These are phyloP conservation scores for Limanda limanda DNA, from an alignment of 2,113 vertebrate genomes.

Conservation along the genomic window DNA sequence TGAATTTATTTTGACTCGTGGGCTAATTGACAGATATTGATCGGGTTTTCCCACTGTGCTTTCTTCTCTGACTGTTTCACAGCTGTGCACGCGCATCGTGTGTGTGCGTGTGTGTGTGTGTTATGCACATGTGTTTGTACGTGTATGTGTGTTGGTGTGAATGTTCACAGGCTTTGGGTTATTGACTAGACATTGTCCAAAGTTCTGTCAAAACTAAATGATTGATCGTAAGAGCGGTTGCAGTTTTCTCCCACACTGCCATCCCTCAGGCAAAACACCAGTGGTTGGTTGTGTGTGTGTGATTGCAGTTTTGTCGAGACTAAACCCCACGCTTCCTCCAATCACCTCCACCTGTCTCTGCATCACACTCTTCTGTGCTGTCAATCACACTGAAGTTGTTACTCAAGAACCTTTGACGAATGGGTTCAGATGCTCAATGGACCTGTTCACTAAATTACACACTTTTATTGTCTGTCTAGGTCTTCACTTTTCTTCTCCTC, in stretches of 20 bases:
- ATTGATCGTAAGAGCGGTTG: constrained; percentile 52
- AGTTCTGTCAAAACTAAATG: constrained; percentile 51
- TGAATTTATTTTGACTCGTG: constrained; percentile 39
- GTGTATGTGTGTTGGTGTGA: neutral
- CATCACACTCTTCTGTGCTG: constrained; percentile 35
- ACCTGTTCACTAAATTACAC: constrained; percentile 20
- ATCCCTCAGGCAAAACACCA: constrained; percentile 25
- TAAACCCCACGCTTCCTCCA: constrained; percentile 44
- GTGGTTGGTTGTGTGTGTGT: neutral
- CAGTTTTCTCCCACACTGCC: constrained; percentile 2
- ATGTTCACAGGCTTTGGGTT: neutral
- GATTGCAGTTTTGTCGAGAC: constrained; percentile 33
- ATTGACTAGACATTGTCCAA: constrained; percentile 46
- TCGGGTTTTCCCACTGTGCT: constrained; percentile 19
- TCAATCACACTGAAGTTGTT: constrained; percentile 43
- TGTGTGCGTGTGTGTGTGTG: neutral
- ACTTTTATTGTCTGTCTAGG: neutral
- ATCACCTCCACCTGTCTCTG: constrained; percentile 41
- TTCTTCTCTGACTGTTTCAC: neutral
- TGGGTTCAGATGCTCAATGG: constrained; percentile 6
- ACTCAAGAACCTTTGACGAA: constrained; percentile 21
- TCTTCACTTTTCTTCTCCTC: neutral
- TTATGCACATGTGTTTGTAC: neutral
- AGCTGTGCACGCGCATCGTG: neutral
- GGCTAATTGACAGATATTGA: constrained; percentile 60